Evolutionary conservation across 2,113 vertebrate species (phyloP), one percentile per base, ranked within the genome.

Genomic region (Hyaena hyaena): DNA sequence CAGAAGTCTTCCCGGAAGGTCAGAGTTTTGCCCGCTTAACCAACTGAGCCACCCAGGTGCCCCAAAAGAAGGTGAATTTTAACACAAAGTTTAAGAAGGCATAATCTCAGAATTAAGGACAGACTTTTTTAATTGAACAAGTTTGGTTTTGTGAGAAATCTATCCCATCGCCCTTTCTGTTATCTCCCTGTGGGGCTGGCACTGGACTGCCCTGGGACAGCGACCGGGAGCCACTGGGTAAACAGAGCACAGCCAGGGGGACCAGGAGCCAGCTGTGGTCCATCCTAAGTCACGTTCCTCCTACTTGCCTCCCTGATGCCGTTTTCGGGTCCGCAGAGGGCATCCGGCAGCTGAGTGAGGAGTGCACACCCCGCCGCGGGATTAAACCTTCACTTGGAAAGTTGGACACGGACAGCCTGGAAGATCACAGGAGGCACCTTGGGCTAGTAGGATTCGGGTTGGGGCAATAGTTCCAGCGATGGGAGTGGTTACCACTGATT

Each of bases 211-310:
- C 3, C 35, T 3, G 35, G 19, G 50, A 33, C 35, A 2, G 48
- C 19, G 12, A 4, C 12, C 1, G 8, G 77, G 28, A 71, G 4
- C 35, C 79, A 0, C 50, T 26, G 35, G 24, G n/a, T 24, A 16
- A 31, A 82, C n/a, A 45, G 12, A 53, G 35, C 17, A 10, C 12
- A n/a, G 48, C 77, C 28, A 0, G 4, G 1, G 0, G 16, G 35
- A n/a, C n/a, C 66, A 26, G 23, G 26, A 45, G 31, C 39, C 0
- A 1, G 11, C 12, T 17, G 55, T 0, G 21, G 24, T 2, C 5
- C 5, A 5, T 31, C 39, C 24, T 5, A 0, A 11, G 58, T 63
- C 45, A 31, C 1, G 23, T 28, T 12, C 61, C 43, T 66, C 15
- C 28, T 16, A 0, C 43, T 66, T 33, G 39, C n/a, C 1, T 4